These are phyloP conservation scores for Chelon labrosus DNA, from an alignment of 2,797 vertebrate species.

Conservation along the genomic window DNA sequence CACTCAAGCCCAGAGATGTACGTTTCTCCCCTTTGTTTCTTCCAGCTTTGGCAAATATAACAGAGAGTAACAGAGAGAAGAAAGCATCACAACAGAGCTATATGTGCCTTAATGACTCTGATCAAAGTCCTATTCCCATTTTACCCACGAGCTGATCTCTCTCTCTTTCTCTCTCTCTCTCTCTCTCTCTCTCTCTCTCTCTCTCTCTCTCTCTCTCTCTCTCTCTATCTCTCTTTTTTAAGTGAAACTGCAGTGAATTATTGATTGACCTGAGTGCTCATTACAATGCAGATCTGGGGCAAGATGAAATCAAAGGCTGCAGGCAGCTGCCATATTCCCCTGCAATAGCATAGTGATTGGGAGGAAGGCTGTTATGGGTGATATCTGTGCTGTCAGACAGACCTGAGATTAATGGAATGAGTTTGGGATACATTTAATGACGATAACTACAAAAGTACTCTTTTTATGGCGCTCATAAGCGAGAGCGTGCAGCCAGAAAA, in stretches of 20 bases:
- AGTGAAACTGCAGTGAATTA: slow-evolving; percentile 88
- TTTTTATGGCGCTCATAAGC: slow-evolving; percentile 35
- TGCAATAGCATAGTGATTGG: slow-evolving; percentile 64
- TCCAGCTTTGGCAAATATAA: slow-evolving; percentile 46
- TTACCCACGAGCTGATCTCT: slow-evolving; percentile 81
- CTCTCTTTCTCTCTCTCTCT: slow-evolving; percentile 48
- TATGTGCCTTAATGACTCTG: slow-evolving; percentile 75
- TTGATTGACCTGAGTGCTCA: slow-evolving; percentile 90
- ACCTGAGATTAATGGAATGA: slow-evolving; percentile 45
- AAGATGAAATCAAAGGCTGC: slow-evolving; percentile 86
- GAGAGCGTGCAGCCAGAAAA: not conserved
- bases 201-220: slow-evolving; percentile 48
- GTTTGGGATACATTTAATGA: slow-evolving; percentile 65
- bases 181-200: slow-evolving; percentile 65
- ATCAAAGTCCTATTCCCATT: slow-evolving; percentile 82
- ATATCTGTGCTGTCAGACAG: slow-evolving; percentile 69
- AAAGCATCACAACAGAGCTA: slow-evolving; percentile 45
- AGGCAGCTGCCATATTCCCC: slow-evolving; percentile 83
- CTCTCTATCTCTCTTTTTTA: slow-evolving; percentile 44
- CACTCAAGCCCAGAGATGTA: slow-evolving; percentile 34
- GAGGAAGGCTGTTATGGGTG: slow-evolving; percentile 65
- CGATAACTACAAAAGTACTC: slow-evolving; percentile 37
- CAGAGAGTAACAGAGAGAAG: slow-evolving; percentile 39
- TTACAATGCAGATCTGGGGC: slow-evolving; percentile 86
- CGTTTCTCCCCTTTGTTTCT: slow-evolving; percentile 16